Evolutionary conservation across 1,140 invertebrate species (phyloP).

Genomic region (Drusus annulatus): DNA sequence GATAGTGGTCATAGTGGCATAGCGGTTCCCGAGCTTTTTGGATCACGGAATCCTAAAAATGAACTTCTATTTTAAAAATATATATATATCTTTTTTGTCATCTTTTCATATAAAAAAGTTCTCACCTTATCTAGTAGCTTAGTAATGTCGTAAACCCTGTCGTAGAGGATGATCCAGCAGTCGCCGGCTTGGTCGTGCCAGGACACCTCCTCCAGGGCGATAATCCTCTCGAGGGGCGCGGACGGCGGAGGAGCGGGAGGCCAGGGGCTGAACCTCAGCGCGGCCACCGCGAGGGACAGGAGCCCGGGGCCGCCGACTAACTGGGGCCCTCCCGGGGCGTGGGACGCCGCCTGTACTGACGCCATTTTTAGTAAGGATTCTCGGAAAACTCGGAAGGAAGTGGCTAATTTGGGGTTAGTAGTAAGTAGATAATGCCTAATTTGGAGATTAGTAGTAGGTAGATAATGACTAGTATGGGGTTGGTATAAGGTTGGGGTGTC

Average conservation of each 20-base stretch:
- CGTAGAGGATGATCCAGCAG: conserved; percentile 83
- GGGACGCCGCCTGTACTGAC: conserved; percentile 63
- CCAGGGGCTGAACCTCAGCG: conserved; percentile 68
- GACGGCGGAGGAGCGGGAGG: conserved; percentile 62
- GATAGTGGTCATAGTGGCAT: no score
- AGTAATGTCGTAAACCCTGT: conserved; percentile 84
- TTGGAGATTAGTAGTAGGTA: no score
- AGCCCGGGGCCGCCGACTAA: conserved; percentile 48
- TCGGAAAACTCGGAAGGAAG: no score
- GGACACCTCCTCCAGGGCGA: conserved; percentile 76
- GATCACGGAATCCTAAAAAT: no score
- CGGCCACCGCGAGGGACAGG: conserved; percentile 67
- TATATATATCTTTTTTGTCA: no score
- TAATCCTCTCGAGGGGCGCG: conserved; percentile 66
- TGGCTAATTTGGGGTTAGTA: no score
- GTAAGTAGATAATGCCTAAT: no score
- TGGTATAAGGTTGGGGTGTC: no score
- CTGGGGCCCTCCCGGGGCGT: conserved; percentile 36
- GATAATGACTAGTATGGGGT: no score
- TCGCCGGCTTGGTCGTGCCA: conserved; percentile 76
- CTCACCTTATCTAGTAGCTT: conserved; percentile 78
- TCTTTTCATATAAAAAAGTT: conserved; percentile 25
- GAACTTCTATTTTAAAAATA: no score
- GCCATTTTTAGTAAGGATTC: conserved; percentile 55
- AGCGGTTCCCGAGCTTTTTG: no score